These are phyloP conservation scores for Bubo blakistoni DNA, from an alignment of 2,113 vertebrate genomes.

Conservation along the genomic window DNA sequence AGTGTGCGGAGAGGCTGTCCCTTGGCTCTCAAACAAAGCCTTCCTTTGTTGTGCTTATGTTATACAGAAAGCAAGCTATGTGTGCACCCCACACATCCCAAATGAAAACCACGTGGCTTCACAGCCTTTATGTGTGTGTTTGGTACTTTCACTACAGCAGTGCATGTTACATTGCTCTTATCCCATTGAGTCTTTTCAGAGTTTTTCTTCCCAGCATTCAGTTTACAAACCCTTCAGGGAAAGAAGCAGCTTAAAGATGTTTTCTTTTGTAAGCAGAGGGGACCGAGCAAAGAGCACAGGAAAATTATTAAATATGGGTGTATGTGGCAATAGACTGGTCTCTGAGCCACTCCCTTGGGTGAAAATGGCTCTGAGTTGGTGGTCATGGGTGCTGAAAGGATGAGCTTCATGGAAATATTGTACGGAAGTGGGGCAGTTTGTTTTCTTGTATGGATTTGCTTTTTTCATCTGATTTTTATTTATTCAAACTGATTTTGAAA, in stretches of 20 bases:
- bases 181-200: neutral
- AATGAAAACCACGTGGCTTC: slow-evolving; percentile 47
- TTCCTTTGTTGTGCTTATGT: slow-evolving; percentile 42
- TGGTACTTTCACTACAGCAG: neutral
- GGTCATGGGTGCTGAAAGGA: neutral
- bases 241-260: neutral
- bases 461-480: slow-evolving; percentile 8
- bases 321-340: neutral
- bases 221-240: neutral
- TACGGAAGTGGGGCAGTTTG: neutral
- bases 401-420: neutral
- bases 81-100: slow-evolving; percentile 16
- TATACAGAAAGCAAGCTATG: slow-evolving; percentile 12
- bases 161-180: neutral
- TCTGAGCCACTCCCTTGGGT: neutral
- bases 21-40: slow-evolving; percentile 54
- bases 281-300: neutral
- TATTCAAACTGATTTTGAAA: neutral
- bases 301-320: neutral
- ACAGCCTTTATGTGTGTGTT: neutral
- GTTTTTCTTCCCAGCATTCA: neutral
- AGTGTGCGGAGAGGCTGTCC: neutral
- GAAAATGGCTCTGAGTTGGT: neutral
- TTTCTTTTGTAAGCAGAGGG: neutral
- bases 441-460: neutral